Base-by-base conservation (phyloP, 2,113 vertebrate genomes). In the cattle (Bos taurus) region DNA sequence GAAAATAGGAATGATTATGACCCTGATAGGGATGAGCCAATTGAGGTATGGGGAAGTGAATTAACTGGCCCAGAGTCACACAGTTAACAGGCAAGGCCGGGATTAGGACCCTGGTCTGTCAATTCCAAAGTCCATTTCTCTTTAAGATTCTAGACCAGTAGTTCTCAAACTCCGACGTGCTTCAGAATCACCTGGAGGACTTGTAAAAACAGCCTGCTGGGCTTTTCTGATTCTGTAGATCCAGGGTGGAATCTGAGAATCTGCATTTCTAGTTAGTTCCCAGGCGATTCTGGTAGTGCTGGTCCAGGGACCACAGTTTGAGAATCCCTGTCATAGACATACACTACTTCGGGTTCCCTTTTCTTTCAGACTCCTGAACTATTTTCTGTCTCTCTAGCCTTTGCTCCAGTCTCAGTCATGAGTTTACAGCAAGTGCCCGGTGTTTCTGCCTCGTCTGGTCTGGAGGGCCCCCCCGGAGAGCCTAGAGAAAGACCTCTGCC, bases 401-500 rank as follows among this genome's bases (percentile, higher is more conserved):
- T 91, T 5, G n/a, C 46, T 40, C 13, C 54, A 85, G 46, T 33
- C n/a, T n/a, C 25, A 28, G 48, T 4, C 19, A 60, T 0, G 36
- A 21, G 5, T 87, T 71, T 80, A 43, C 43, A 17, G 50, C 28
- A 52, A 17, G 33, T 0, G 15, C 3, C 26, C 1, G 0, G 6
- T 5, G 16, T 36, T 50, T 57, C 46, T 4, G 1, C 0, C 0
- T 0, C 7, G 15, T 7, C 56, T 5, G n/a, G 3, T 43, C 33
- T 28, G 36, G 2, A 48, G 0, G 3, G 59, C 54, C 25, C 3
- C 0, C 50, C 23, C 1, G 25, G 50, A 50, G 17, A 50, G 17
- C 46, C 67, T 60, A 3, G 40, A 64, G 56, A 71, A 54, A 83
- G 94, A 21, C 2, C 3, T 40, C 74, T n/a, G 91, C 98, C 99